Percentiles rank a stretch among this genome's conserved stretches.
Conservation (phyloP, 2,113 vertebrate genomes). For the Atractosteus spatula region DNA sequence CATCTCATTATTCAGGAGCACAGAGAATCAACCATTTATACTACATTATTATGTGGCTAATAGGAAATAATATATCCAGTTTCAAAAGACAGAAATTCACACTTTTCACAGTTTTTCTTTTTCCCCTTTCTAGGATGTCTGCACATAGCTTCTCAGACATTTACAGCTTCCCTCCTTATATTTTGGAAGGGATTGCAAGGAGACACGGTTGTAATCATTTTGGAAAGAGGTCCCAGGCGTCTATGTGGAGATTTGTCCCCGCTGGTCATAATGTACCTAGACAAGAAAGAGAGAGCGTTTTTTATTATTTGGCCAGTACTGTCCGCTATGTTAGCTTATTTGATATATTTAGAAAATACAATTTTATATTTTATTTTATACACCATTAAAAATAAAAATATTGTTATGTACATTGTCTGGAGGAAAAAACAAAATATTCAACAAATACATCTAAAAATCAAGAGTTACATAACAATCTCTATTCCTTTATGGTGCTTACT, state of each 20-base stretch:
- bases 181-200: slow-evolving; percentile 46
- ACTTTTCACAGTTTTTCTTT: slow-evolving; percentile 52
- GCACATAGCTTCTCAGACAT: slow-evolving; percentile 14
- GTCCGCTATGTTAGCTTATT: too few species aligned
- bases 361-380: too few species aligned
- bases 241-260: slow-evolving; percentile 17
- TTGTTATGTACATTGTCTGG: too few species aligned
- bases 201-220: slow-evolving; percentile 39
- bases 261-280: slow-evolving; percentile 26
- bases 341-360: too few species aligned
- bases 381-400: too few species aligned
- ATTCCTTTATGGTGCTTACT: too few species aligned
- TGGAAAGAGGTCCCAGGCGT: slow-evolving; percentile 39
- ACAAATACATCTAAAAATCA: too few species aligned
- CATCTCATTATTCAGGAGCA: slow-evolving; percentile 63
- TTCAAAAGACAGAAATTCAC: slow-evolving; percentile 44
- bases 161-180: slow-evolving; percentile 25
- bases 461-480: too few species aligned
- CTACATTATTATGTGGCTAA: slow-evolving; percentile 52
- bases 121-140: slow-evolving; percentile 20
- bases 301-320: too few species aligned
- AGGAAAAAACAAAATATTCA: too few species aligned
- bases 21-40: slow-evolving; percentile 57
- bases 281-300: slow-evolving; percentile 1
- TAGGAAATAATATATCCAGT: slow-evolving; percentile 47